Evolutionary conservation across 2,888 invertebrate genomes (phyloP), one percentile per base, ranked within the genome.

Genomic region (Luperina nickerlii): DNA sequence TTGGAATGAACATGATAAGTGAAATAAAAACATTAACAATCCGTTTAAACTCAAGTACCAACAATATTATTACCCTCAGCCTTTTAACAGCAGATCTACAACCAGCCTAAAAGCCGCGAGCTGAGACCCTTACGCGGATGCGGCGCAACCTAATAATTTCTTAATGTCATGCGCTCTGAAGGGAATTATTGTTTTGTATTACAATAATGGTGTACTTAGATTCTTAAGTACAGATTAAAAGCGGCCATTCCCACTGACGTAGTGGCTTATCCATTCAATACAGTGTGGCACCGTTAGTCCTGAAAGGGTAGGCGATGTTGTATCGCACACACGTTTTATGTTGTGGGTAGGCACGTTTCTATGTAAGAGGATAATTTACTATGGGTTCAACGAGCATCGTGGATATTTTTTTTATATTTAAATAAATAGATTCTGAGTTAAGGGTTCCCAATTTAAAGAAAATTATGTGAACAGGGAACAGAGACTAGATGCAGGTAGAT

Each of bases 121-220:
- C 95, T 85, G 88, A 90, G 89, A 90, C 93, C 93, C 95, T 95
- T 96, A 95, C 95, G 95, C 96, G 96, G 96, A 96, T 96, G 95
- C 94, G 90, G 92, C 93, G 86, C 95, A 95, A 96, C 96, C 96
- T 96, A 96, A 96, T 96, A 96, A 96, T 97, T 97, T 96, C 96
- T 95, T 95, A 96, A 97, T 96, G 96, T 95, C 96, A 96, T 96
- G 96, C 95, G 94, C 94, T 95, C 92, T 92, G 94, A 95, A 94
- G 94, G 94, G 96, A 96, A 96, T 96, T 96, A 96, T 96, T 96
- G 96, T 97, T 96, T 96, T 95, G 95, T 94, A 93, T 94, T 94
- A 95, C 94, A 96, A 96, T 96, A 96, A 96, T 95, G 92, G 94
- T 90, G 93, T 93, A 93, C 93, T 93, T 92, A 94, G 95, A 96